Evolutionary conservation across 1,140 invertebrate species (phyloP), one percentile per base, ranked within the genome.

Genomic region (Drosophila teissieri): DNA sequence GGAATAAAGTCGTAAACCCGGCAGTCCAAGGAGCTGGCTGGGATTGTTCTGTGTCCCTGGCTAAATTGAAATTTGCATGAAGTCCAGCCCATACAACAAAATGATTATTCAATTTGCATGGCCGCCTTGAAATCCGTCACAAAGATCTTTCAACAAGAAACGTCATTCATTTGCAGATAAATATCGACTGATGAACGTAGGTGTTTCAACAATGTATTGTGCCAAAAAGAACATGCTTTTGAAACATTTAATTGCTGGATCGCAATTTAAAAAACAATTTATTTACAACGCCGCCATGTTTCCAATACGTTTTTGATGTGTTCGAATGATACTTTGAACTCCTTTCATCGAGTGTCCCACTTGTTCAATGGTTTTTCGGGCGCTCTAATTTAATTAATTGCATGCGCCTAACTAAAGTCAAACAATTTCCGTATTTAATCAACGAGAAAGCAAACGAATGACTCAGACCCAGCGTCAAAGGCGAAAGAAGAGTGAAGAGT

Each of bases 361-460:
- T 55, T 34, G 56, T 79, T 63, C 74, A 60, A 79, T 70, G 57
- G 52, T 31, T 58, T 64, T 57, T 73, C 60, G 61, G 58, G 61
- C 53, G 58, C 45, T 57, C 76, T 89, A 89, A 89, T 88, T 88
- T 78, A 80, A 80, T 89, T 89, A 89, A 89, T 89, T 78, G 80
- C 68, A 78, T 84, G 76, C 73, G 77, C 51, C 80, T 77, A 80
- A 86, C 75, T 75, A 65, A 83, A 84, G 80, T 64, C 77, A 80
- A 89, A 80, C 80, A 80, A 78, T 84, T 89, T 84, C 70, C 64
- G 73, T 80, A 89, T 84, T 89, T 89, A 89, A 84, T 84, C 84
- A 89, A 80, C 61, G 76, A 64, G 64, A 88, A 89, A 77, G 76
- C 64, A 89, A 84, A 78, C 68, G 65, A 72, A 80, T 78, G 80